Evolutionary conservation across 2,113 vertebrate genomes (phyloP), one percentile per base, ranked within the genome.

Genomic region (Xenotilapia caudafasciata): DNA sequence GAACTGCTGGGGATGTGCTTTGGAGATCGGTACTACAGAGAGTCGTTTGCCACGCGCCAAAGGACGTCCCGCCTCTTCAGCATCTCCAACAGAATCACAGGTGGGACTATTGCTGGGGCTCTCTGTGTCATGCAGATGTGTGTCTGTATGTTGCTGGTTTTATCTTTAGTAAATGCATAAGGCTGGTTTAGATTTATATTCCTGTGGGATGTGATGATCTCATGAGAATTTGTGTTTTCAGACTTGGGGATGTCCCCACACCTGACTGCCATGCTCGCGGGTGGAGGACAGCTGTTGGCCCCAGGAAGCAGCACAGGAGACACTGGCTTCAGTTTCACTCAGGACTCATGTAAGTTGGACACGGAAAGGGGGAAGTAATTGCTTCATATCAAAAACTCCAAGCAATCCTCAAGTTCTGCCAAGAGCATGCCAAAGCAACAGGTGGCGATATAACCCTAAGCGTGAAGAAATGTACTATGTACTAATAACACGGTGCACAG

Each of bases 81-180:
- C 95, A 99, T 99, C 93, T 99, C 98, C 81, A 99, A 98, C 87
- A 97, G 99, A 92, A 99, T 99, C 91, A 99, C 98, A 96, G 99
- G 99, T 99, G 91, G 92, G 91, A 68, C 10, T 11, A 31, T 12
- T 10, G 73, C 28, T 19, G 55, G 2, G 10, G 9, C 35, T 65
- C 21, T n/a, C 14, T 35, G 3, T 23, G 35, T 84, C 23, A 45
- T 23, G 11, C 17, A 77, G 45, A 12, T 77, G 4, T 75, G 8
- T 73, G 40, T 73, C 8, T 73, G 2, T 62, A 62, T 62, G 31
- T 75, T 47, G 26, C 23, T 31, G 42, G 23, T 49, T 77, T 77
- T 49, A 49, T 31, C 23, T n/a, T 49, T 51, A 51, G 45, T 77
- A 77, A 77, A 51, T 49, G 45, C 28, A 31, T 19, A 17, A 49